Evolutionary conservation across 2,888 invertebrate species (phyloP), one percentile per base, ranked within the genome.

Genomic region (Perizoma affinitatum): DNA sequence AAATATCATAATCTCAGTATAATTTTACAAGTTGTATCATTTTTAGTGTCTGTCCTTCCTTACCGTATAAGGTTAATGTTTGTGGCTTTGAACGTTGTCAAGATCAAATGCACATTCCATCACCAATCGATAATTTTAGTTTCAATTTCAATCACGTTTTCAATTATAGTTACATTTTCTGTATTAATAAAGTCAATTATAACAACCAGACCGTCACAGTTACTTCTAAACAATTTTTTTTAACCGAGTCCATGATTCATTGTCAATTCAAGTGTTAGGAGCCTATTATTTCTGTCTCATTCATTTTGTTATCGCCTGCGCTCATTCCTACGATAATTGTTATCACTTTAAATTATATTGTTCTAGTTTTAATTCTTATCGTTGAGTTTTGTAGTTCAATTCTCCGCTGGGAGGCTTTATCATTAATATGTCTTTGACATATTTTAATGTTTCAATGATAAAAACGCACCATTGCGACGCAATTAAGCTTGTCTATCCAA

Each of bases 221-320:
- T 51, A 46, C 33, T 58, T 63, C 50, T 65, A 67, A 72, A 58
- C 69, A 72, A 59, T 73, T 68, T 67, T 75, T 73, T 71, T 73
- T 68, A 70, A 66, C 43, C 54, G 69, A 52, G 58, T 64, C 59
- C 65, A 74, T 86, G 82, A 86, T 78, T 86, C 84, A 87, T 73
- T 83, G 80, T 86, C 82, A 76, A 77, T 80, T 78, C 86, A 86
- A 84, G 83, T 87, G 85, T 79, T 79, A 6, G 5, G 7, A 5
- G 7, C 7, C 7, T 38, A 68, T 74, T 76, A 66, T 69, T 66
- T 68, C 71, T 66, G 61, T 73, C 69, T 70, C 65, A 52, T 74
- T 74, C 67, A 69, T 63, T 33, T 72, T 75, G 74, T 74, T 68
- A 73, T 71, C 61, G 64, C 68, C 66, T 70, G 71, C 63, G 63